phyloP scores from a whole-genome alignment of 2,797 vertebrate genomes.

The Loriculus beryllinus region DNA sequence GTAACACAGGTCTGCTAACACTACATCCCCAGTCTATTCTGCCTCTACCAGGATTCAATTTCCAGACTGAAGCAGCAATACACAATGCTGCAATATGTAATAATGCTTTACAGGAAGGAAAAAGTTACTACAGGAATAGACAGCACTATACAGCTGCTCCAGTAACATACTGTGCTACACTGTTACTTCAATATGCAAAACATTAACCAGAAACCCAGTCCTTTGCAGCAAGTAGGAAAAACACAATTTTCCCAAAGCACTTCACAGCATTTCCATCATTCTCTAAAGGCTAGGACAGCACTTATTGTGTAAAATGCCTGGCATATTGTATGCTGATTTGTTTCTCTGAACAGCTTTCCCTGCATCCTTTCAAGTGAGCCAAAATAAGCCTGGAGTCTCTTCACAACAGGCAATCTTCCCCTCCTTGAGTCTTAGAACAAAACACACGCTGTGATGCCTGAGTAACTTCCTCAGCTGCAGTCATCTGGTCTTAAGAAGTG shows the following conservation, averaged over 20 bases:
- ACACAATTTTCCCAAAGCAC: not conserved
- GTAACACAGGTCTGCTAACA: not conserved
- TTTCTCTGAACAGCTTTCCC: not conserved
- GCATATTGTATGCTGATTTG: not conserved
- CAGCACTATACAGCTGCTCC: not conserved
- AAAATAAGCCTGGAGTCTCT: not conserved
- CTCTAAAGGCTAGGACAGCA: not conserved
- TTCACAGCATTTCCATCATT: not conserved
- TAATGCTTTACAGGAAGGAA: not conserved
- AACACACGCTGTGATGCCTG: not conserved
- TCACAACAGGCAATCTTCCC: not conserved
- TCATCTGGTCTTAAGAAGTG: not conserved
- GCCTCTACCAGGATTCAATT: not conserved
- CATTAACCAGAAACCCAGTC: not conserved
- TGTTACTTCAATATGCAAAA: not conserved
- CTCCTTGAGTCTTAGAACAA: not conserved
- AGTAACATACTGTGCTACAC: not conserved
- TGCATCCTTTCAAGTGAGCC: not conserved
- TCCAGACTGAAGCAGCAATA: not conserved
- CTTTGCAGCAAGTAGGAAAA: not conserved
- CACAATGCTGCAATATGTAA: too few relatives aligned
- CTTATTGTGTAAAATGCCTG: not conserved
- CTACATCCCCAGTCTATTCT: not conserved
- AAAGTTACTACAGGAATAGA: not conserved
- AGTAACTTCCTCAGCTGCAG: not conserved